Evolutionary conservation across 1,140 invertebrate genomes (phyloP), one percentile per base, ranked within the genome.

Genomic region (Microplitis mediator): DNA sequence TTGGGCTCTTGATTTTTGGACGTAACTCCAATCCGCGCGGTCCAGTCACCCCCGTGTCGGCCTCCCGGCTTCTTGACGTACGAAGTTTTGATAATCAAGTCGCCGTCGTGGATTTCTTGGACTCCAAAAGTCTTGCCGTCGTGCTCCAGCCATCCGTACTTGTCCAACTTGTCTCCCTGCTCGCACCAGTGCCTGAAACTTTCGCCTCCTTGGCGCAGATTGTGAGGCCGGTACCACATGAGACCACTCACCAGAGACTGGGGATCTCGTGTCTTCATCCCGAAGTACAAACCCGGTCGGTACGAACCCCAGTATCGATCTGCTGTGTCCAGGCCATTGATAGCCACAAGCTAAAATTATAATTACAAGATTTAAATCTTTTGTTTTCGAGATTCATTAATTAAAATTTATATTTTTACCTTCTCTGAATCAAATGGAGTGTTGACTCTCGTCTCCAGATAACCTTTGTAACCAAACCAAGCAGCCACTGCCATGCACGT

Each of bases 231-330:
- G 80, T 96, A 97, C 98, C 98, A 99, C 97, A 99, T 98, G 1
- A 99, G 85, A 45, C 97, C 98, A 81, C 95, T 93, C 0, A 97
- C 91, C 6, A 96, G 89, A 0, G 97, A 98, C 64, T 93, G 88
- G 0, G 95, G 94, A 81, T 95, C 94, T 75, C 97, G 88, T 2
- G 94, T 96, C 85, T 97, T 96, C 77, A 99, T 85, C 0, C 98
- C 95, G 84, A 97, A 95, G 84, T 97, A 98, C 6, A 93, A 89
- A 4, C 94, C 92, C 0, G 97, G 92, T 69, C 97, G 88, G 82
- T 98, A 98, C 0, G 93, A 92, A 16, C 97, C 97, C 97, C 97
- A 99, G 86, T 94, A 98, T 73, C 92, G 90, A 4, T 95, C 92
- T 2, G 94, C 92, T 16, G 93, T 91, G 63, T 92, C 90, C 50